Base-by-base conservation (phyloP, 2,797 vertebrate species). In the Menidia menidia region DNA sequence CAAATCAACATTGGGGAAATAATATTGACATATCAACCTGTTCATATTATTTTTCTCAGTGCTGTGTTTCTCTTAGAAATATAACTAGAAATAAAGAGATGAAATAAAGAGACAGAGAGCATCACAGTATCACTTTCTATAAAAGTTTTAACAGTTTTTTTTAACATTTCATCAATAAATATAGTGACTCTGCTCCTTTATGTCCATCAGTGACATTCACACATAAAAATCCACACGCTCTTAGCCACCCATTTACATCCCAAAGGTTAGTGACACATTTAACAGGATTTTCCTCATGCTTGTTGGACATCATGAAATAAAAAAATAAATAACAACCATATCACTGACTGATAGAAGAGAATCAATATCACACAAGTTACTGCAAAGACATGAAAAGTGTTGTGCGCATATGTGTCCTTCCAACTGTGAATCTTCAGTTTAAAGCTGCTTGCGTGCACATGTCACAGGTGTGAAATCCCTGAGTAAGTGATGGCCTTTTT, bases 311-410 rank as follows among this genome's bases (percentile, higher is more conserved):
- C 7, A 15, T 43, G 1, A 55, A 8, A 57, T 30, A 54, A 3
- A 58, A 19, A 60, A 50, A 31, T 7, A 39, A 42, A 14, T 5
- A 58, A 25, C 35, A 18, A 66, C 41, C 32, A 30, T 9, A 2
- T 0, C 1, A 6, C 50, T 58, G 45, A 31, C 53, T 13, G 41
- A 51, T 1, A 47, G 12, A 45, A 47, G 2, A 75, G 25, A 55
- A 68, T 1, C 10, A 33, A 61, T 19, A 53, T 14, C 0, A 0
- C 18, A 44, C 35, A 66, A 10, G 39, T 8, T 44, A 19, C 45
- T 62, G 59, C 69, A 82, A 75, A 77, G 72, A 80, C 52, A 2
- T 59, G 48, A 10, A n/a, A 56, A 18, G 52, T 56, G 60, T 44
- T 13, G 35, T 54, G 60, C 54, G 50, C 33, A 55, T 61, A 61